Conservation (phyloP, 2,113 vertebrate genomes). For the Struthidea cinerea region DNA sequence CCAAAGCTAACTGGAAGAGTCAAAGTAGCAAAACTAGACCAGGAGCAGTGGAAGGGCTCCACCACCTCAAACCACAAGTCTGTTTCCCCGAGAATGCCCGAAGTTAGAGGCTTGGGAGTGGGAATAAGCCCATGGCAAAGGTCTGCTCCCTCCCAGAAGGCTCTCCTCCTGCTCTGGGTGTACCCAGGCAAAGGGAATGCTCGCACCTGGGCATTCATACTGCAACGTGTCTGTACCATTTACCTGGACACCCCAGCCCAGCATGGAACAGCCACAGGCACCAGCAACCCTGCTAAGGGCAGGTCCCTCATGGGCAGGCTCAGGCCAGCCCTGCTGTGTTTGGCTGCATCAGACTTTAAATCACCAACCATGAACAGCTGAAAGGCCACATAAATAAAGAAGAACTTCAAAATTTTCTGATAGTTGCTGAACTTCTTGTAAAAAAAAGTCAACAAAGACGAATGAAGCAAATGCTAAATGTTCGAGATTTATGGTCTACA, state of each 20-base stretch:
- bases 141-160: not conserved
- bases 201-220: not conserved
- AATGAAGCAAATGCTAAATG: conserved; percentile 23
- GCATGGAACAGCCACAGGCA: fast-evolving
- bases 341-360: not conserved
- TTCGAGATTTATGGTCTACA: conserved; percentile 40
- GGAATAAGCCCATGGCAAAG: not conserved
- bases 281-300: not conserved
- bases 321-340: not conserved
- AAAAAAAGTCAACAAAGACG: not conserved
- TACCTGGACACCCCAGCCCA: not conserved
- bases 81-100: fast-evolving
- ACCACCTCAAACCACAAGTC: not conserved
- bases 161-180: not conserved
- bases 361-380: not conserved
- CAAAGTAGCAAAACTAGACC: not conserved
- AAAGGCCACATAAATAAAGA: not conserved
- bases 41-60: not conserved
- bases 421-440: not conserved
- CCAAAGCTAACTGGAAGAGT: not conserved
- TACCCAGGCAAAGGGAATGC: not conserved
- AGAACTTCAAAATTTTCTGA: not conserved
- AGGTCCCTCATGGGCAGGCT: not conserved
- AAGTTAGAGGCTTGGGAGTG: not conserved
- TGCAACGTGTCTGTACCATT: fast-evolving